Evolutionary conservation across 1,140 invertebrate species (phyloP), one percentile per base, ranked within the genome.

Genomic region (Streblospio benedicti): DNA sequence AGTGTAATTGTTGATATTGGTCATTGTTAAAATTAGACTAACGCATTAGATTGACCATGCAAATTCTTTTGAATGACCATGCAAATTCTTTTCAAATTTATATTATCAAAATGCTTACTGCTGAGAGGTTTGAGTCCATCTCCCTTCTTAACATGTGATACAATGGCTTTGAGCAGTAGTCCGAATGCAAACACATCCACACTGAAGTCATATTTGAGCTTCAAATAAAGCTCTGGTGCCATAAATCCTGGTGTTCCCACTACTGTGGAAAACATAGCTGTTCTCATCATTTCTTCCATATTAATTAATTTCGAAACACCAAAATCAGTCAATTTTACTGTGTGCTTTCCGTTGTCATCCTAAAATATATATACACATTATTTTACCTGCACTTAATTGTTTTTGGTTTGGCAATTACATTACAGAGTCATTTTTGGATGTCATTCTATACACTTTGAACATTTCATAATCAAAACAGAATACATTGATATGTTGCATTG

Each of bases 161-260:
- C 45, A 23, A 47, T 9, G 6, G 45, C 4, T 9, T 27, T 23
- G 2, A 47, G 30, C 4, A 47, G 23, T 1, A 47, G 45, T 4
- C 45, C 45, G 2, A 47, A 4, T 12, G 45, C 45, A 14, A 47
- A 47, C 9, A 47, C 45, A n/a, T 47, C 45, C 6, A 47, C 45
- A 2, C 23, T 27, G 9, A 4, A 23, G n/a, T 47, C 16, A 28
- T 47, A 47, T 12, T 23, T 23, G 12, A 27, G 25, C n/a, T 47
- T 9, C 45, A 27, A 23, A 14, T 27, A 2, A 28, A 47, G 25
- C 45, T 47, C 45, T 2, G 45, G 45, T 0, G 45, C 45, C 45
- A 47, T 47, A 28, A 47, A 47, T 12, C 45, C 45, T 18, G 45
- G 45, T 47, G 45, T 47, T 47, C 45, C 45, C 2, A 28, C 45